These are phyloP conservation scores for Halcyon senegalensis DNA, from an alignment of 2,113 vertebrate species.

Conservation along the genomic window DNA sequence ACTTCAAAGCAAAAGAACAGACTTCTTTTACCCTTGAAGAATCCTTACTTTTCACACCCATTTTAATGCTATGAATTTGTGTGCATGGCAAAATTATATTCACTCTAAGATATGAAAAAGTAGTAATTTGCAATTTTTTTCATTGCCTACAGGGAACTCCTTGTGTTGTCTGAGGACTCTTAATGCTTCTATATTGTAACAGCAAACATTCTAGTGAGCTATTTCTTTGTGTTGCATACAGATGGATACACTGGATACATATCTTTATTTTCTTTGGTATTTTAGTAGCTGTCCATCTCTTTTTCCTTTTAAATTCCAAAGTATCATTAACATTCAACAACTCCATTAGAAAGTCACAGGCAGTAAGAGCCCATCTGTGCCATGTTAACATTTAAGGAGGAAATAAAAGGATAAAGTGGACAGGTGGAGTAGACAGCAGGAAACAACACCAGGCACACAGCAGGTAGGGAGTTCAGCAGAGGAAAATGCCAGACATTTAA, in stretches of 20 bases:
- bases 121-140: neutral
- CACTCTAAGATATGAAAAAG: neutral
- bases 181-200: neutral
- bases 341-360: constrained; percentile 61
- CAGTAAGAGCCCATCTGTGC: constrained; percentile 59
- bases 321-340: constrained; percentile 61
- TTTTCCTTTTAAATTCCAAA: constrained; percentile 41
- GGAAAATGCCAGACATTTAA: constrained; percentile 62
- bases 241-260: neutral
- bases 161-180: neutral
- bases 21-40: neutral
- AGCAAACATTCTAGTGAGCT: constrained; percentile 3
- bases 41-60: neutral
- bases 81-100: neutral
- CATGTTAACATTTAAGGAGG: constrained; percentile 64
- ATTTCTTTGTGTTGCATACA: neutral
- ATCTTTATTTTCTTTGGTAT: constrained; percentile 33
- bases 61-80: neutral
- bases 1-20: neutral
- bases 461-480: constrained; percentile 52
- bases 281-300: neutral
- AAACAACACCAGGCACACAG: constrained; percentile 46
- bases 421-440: constrained; percentile 63
- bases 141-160: neutral
- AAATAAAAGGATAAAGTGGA: constrained; percentile 66